Evolutionary conservation across 2,113 vertebrate species (phyloP).

Genomic region (Charina bottae): DNA sequence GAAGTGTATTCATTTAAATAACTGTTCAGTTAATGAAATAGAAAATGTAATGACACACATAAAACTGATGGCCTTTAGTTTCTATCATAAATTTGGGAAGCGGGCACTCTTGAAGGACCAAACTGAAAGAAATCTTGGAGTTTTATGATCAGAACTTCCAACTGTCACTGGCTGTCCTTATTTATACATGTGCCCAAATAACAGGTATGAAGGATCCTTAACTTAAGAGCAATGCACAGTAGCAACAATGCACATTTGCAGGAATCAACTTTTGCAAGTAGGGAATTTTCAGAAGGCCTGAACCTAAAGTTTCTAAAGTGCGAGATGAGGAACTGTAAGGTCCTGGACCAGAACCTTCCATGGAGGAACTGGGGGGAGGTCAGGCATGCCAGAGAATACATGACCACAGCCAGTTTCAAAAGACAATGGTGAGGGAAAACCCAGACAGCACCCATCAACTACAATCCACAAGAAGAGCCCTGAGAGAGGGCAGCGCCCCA

Average conservation of each 20-base stretch:
- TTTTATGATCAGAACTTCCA: not conserved
- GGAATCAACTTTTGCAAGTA: not conserved
- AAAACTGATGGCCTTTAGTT: not conserved
- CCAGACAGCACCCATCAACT: too few species aligned
- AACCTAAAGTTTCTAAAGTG: not conserved
- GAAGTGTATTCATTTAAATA: conserved; percentile 5
- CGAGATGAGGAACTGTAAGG: too few species aligned
- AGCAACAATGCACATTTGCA: not conserved
- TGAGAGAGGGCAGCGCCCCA: too few species aligned
- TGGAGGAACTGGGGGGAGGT: too few species aligned
- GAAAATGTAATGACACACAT: not conserved
- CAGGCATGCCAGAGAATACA: too few species aligned
- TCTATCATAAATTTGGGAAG: conserved; percentile 5
- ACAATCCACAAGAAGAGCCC: too few species aligned
- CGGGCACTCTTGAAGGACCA: not conserved
- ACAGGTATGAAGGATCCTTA: not conserved
- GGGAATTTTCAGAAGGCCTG: not conserved
- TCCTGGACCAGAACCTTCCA: too few species aligned
- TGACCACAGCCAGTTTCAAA: too few species aligned
- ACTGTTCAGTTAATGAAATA: not conserved
- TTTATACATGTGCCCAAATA: not conserved
- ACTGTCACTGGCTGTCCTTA: not conserved
- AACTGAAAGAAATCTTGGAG: not conserved
- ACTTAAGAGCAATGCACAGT: not conserved
- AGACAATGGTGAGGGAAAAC: too few species aligned